Evolutionary conservation across 2,888 invertebrate genomes (phyloP), one percentile per base, ranked within the genome.

Genomic region (Caenorhabditis becei): DNA sequence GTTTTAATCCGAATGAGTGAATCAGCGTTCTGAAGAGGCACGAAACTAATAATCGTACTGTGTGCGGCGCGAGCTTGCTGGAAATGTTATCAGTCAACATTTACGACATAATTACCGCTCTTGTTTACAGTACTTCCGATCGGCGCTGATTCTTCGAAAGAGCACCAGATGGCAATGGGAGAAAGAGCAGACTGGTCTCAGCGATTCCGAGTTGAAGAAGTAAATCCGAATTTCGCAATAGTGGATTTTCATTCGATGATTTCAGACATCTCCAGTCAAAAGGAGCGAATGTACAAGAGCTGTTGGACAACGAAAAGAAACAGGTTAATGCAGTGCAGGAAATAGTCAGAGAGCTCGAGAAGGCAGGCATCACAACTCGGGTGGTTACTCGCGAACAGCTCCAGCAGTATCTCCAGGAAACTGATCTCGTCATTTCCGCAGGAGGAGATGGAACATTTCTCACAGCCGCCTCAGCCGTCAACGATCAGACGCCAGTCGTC

Each of bases 381-480:
- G 77, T 88, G 53, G 87, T 83, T 4, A 71, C 70, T 20, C 74
- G 86, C 1, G 69, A 81, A 8, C 80, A 88, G 16, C 83, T 89
- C 23, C 69, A 82, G 20, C 61, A 75, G 35, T 82, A 75, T 32
- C 70, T 87, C 24, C 82, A 82, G 28, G 83, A 85, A 75, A 75
- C 84, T 1, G 89, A 89, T 77, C 72, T 90, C 18, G 83, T 90
- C n/a, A 87, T 90, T 28, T 88, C 90, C 11, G 90, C 89, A 2
- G 81, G 90, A 16, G 90, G 90, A n/a, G 90, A 90, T 70, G 90
- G 90, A n/a, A 90, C 90, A 2, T 90, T 90, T 70, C 71, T 90
- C 37, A 83, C 89, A 4, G 90, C 90, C 1, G 89, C 90, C 7
- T 85, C 84, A 10, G 83, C 74, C 11, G 85, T 90, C 56, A 74